A percentile compares a stretch with the other conserved stretches of the same genome.
phyloP scores from a whole-genome alignment of 1,140 invertebrate genomes.

The Zophobas atratus region DNA sequence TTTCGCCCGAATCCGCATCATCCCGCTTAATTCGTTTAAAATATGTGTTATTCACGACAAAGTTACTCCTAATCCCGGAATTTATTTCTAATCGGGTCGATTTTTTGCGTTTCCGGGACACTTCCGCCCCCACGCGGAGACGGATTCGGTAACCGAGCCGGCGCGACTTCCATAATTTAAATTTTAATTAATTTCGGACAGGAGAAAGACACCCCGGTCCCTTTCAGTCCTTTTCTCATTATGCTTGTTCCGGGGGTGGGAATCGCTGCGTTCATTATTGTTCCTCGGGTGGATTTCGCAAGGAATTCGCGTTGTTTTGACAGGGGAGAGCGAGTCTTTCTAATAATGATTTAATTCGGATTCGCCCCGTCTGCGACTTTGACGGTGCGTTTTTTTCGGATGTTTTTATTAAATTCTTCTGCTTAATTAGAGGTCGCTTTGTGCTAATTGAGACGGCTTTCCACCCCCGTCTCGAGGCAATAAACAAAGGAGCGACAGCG shows the following conservation, averaged over 20 bases:
- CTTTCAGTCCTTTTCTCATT: background rate
- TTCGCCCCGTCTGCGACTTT: background rate
- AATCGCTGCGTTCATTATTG: background rate
- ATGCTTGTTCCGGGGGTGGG: no score
- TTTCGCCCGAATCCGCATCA: constrained; percentile 20
- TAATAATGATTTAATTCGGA: constrained; percentile 5
- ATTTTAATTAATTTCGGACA: constrained; percentile 37
- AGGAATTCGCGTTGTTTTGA: background rate
- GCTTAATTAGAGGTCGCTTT: constrained; percentile 39
- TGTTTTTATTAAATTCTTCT: constrained; percentile 29
- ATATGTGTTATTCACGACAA: constrained; percentile 9
- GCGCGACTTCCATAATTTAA: constrained; percentile 14
- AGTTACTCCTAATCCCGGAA: constrained; percentile 17
- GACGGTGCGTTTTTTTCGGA: background rate
- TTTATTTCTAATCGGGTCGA: constrained; percentile 10
- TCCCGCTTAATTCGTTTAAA: constrained; percentile 34
- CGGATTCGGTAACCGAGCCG: background rate
- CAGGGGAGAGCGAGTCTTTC: background rate
- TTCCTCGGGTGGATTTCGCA: background rate
- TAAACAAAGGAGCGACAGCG: constrained; percentile 14
- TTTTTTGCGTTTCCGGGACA: background rate
- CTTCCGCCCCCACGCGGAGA: background rate
- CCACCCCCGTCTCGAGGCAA: background rate
- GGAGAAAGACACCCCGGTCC: background rate
- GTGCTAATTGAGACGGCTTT: constrained; percentile 41